phyloP scores from a whole-genome alignment of 2,888 invertebrate species.

The Trypoxylon attenuatum region DNA sequence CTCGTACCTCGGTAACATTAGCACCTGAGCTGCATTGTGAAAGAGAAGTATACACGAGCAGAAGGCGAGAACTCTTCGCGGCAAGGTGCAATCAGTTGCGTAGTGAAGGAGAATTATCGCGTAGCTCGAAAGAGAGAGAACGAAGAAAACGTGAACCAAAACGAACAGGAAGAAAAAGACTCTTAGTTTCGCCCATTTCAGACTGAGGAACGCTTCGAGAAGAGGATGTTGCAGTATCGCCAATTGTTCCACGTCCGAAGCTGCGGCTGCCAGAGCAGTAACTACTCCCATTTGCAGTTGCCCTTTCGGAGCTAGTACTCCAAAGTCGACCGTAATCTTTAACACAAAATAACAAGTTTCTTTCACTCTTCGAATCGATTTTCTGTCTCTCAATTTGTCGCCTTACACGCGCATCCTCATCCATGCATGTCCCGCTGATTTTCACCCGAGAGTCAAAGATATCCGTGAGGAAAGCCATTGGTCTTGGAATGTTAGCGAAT shows the following conservation, averaged over 20 bases:
- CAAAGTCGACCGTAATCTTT: conserved; percentile 69
- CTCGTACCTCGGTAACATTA: conserved; percentile 63
- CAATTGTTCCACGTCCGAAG: conserved; percentile 70
- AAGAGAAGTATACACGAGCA: conserved; percentile 45
- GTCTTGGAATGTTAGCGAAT: conserved; percentile 69
- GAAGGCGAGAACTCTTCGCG: conserved; percentile 62
- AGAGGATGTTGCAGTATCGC: conserved; percentile 75
- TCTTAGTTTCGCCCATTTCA: conserved; percentile 77
- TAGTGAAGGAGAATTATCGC: conserved; percentile 49
- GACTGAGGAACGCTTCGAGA: conserved; percentile 74
- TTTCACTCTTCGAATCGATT: no score
- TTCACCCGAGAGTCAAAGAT: conserved; percentile 67
- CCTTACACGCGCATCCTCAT: conserved; percentile 58
- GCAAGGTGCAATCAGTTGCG: conserved; percentile 34
- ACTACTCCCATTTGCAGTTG: conserved; percentile 75
- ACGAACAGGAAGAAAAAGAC: conserved; percentile 75
- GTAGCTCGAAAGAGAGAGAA: conserved; percentile 72
- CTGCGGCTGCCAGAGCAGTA: conserved; percentile 71
- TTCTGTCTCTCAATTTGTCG: no score
- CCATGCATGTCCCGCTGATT: conserved; percentile 52
- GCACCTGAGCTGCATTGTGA: conserved; percentile 59
- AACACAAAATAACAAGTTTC: conserved; percentile 12
- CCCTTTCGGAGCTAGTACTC: conserved; percentile 69
- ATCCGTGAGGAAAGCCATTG: conserved; percentile 67
- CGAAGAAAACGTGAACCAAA: conserved; percentile 71